Evolutionary conservation across 2,888 invertebrate genomes (phyloP).

Genomic region (Pseudanteris insignis): DNA sequence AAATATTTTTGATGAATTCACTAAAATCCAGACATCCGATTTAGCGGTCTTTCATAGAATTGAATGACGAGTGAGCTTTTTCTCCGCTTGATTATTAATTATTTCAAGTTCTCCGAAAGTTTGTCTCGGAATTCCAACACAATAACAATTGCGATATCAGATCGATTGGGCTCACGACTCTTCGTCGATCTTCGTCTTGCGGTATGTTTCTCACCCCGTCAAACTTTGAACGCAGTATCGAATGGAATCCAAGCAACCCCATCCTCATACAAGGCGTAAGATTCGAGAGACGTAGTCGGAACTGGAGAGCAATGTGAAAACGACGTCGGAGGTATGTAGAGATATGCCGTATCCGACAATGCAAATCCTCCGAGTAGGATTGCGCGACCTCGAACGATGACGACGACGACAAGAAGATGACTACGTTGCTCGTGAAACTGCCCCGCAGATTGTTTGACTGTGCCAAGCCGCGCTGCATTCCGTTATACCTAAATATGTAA

Average conservation of each 20-base stretch:
- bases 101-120: neutral
- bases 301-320: conserved; percentile 54
- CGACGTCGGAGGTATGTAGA: conserved; percentile 58
- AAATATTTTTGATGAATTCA: too few species aligned
- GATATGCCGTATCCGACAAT: conserved; percentile 56
- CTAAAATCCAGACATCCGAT: too few species aligned
- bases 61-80: too few species aligned
- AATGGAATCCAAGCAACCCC: conserved; percentile 49
- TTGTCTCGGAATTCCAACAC: neutral
- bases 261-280: conserved; percentile 43
- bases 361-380: conserved; percentile 43
- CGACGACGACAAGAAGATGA: conserved; percentile 34
- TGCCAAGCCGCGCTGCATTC: too few species aligned
- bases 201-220: conserved; percentile 37
- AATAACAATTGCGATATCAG: conserved; percentile 4
- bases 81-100: neutral
- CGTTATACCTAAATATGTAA: too few species aligned
- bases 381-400: conserved; percentile 31
- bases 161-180: conserved; percentile 7
- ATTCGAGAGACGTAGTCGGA: conserved; percentile 46
- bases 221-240: conserved; percentile 42
- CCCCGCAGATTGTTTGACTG: conserved; percentile 42
- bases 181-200: conserved; percentile 12
- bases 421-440: conserved; percentile 45
- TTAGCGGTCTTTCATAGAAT: too few species aligned